Evolutionary conservation across 1,140 invertebrate species (phyloP), one percentile per base, ranked within the genome.

Genomic region (Wiebesia pumilae): DNA sequence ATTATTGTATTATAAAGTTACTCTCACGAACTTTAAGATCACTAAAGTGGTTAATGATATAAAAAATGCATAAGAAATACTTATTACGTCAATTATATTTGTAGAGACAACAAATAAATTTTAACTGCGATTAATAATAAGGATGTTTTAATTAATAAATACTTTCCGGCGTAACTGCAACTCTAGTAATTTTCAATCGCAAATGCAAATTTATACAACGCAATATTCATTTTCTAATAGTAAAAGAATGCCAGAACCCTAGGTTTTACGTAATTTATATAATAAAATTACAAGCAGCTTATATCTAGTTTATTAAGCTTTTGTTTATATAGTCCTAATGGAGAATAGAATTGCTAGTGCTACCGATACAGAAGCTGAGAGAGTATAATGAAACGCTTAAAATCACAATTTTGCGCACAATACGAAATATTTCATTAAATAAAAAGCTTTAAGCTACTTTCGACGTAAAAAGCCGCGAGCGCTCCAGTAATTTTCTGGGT

Each of bases 401-500:
- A 71, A 71, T 71, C 69, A 38, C 33, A 35, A 71, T 38, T 38
- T 38, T n/a, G n/a, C n/a, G 33, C 21, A 6, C 35, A 38, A 71
- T 71, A 71, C 40, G 40, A 38, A 38, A 35, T 19, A 71, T 38
- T 71, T 71, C 38, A 71, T 71, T 71, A 71, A 71, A 71, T 71
- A 71, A 71, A 71, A 71, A 71, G 69, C 35, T 38, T 38, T 38
- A 71, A 38, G 69, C 35, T 71, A 24, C 69, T 38, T 71, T 0
- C 19, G 16, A 71, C 33, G 4, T 71, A 71, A 71, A 71, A 71
- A 71, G 79, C 30, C 40, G 9, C 40, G n/a, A 51, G 79, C 38
- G 38, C 40, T 30, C 35, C 67, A 33, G 82, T 83, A 77, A 83
- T 83, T 83, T 83, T 83, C 33, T 83, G 19, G 81, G 81, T 83